Evolutionary conservation across 2,888 invertebrate species (phyloP).

Genomic region (Dilophus febrilis): DNA sequence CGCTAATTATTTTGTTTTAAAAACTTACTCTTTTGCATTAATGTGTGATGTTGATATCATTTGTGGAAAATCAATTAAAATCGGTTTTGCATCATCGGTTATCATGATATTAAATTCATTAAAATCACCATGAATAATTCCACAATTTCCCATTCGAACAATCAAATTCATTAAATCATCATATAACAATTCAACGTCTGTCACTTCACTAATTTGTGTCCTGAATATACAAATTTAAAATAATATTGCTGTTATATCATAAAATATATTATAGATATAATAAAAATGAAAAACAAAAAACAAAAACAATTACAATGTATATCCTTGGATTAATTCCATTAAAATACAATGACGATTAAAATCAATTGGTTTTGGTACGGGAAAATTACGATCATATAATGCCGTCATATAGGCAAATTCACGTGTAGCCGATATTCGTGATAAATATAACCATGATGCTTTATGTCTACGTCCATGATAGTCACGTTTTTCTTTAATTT

Average conservation of each 20-base stretch:
- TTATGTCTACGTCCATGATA: slow-evolving; percentile 84
- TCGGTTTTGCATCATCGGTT: slow-evolving; percentile 55
- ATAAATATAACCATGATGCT: slow-evolving; percentile 91
- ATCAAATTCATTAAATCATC: slow-evolving; percentile 90
- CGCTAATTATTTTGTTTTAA: too few relatives aligned
- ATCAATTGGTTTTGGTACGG: slow-evolving; percentile 88
- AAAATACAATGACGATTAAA: slow-evolving; percentile 90
- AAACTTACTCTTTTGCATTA: slow-evolving; percentile 67
- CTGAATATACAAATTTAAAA: slow-evolving; percentile 20
- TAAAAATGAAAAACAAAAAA: too few relatives aligned
- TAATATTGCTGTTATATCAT: not conserved
- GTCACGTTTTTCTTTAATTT: slow-evolving; percentile 88
- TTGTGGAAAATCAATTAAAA: slow-evolving; percentile 96
- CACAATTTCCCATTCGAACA: slow-evolving; percentile 76
- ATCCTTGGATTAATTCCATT: slow-evolving; percentile 81
- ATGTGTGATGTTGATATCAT: slow-evolving; percentile 91
- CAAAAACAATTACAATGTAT: slow-evolving; percentile 66
- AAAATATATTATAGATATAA: slow-evolving; percentile 19
- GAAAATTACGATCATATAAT: slow-evolving; percentile 73
- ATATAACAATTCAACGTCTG: slow-evolving; percentile 61
- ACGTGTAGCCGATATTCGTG: slow-evolving; percentile 89
- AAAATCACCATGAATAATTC: slow-evolving; percentile 97
- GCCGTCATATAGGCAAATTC: slow-evolving; percentile 98
- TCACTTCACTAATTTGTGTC: slow-evolving; percentile 45
- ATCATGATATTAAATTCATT: slow-evolving; percentile 98